These are phyloP conservation scores for Cyrtorhinus lividipennis DNA, from an alignment of 1,140 invertebrate genomes.

Conservation along the genomic window DNA sequence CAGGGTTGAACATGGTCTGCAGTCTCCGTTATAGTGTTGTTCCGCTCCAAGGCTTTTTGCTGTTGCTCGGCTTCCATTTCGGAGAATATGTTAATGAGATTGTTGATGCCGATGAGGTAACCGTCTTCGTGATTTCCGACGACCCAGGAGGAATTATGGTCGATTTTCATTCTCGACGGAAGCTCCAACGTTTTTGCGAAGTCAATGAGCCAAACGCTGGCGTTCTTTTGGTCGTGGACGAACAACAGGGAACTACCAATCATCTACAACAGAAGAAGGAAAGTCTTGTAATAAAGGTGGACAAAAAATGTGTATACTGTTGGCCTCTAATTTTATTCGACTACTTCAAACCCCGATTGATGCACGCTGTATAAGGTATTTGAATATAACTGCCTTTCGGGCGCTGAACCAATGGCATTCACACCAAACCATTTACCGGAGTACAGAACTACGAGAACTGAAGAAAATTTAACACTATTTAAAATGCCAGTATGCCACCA, in stretches of 20 bases:
- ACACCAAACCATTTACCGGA: too few relatives aligned
- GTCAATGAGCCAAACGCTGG: slow-evolving; percentile 94
- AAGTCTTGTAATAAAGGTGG: slow-evolving; percentile 20
- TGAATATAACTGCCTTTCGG: too few relatives aligned
- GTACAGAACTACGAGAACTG: too few relatives aligned
- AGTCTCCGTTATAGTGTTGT: not conserved
- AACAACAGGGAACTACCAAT: slow-evolving; percentile 93
- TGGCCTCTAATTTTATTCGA: too few relatives aligned
- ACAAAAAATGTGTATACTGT: too few relatives aligned
- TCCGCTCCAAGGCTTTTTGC: not conserved
- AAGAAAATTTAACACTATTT: too few relatives aligned
- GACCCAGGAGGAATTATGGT: slow-evolving; percentile 73
- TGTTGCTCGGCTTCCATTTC: slow-evolving; percentile 34
- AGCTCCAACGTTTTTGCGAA: slow-evolving; percentile 89
- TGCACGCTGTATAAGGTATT: too few relatives aligned
- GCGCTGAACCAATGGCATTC: too few relatives aligned
- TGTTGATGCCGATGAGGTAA: slow-evolving; percentile 86
- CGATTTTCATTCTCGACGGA: slow-evolving; percentile 47
- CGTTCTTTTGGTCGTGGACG: slow-evolving; percentile 77
- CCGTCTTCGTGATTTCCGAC: slow-evolving; percentile 98
- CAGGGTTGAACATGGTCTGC: not conserved
- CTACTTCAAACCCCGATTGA: too few relatives aligned
- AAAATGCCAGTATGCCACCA: too few relatives aligned
- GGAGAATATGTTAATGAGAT: slow-evolving; percentile 77
- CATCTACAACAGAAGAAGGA: slow-evolving; percentile 41